A percentile compares a stretch with the other conserved stretches of the same genome.
phyloP scores from a whole-genome alignment of 2,888 invertebrate species.

The Torymus tubicola region DNA sequence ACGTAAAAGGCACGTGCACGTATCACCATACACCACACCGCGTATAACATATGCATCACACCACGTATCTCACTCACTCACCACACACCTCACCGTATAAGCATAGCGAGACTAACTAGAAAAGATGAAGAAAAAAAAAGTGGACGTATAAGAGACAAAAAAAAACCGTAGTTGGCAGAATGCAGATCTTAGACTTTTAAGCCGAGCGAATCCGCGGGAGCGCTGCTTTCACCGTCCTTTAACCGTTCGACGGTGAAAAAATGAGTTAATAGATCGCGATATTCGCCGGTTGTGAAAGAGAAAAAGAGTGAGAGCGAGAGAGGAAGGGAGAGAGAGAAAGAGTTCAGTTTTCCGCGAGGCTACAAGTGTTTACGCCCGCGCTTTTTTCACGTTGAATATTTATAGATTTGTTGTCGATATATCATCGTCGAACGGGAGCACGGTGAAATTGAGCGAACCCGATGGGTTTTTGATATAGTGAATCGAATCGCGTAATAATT shows the following conservation, averaged over 20 bases:
- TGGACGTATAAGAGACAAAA: neutral
- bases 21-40: slow-evolving; percentile 33
- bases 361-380: neutral
- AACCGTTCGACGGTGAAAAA: neutral
- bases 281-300: neutral
- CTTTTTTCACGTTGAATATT: slow-evolving; percentile 55
- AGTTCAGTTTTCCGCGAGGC: slow-evolving; percentile 22
- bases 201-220: neutral
- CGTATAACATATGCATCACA: slow-evolving; percentile 11
- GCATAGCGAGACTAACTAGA: slow-evolving; percentile 14
- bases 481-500: slow-evolving; percentile 9
- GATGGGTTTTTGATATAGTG: neutral
- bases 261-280: too few relatives aligned
- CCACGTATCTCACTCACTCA: slow-evolving; percentile 15
- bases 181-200: slow-evolving; percentile 35
- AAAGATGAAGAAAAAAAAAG: slow-evolving; percentile 3
- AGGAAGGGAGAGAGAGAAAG: neutral
- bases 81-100: slow-evolving; percentile 22
- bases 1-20: slow-evolving; percentile 48
- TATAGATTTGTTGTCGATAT: slow-evolving; percentile 46
- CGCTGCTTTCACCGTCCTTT: too few relatives aligned
- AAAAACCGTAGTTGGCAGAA: slow-evolving; percentile 30
- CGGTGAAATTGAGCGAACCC: neutral
- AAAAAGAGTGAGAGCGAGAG: neutral
- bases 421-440: slow-evolving; percentile 24